Conservation (phyloP, 2,888 invertebrate species). For the Meandrusa payeni region DNA sequence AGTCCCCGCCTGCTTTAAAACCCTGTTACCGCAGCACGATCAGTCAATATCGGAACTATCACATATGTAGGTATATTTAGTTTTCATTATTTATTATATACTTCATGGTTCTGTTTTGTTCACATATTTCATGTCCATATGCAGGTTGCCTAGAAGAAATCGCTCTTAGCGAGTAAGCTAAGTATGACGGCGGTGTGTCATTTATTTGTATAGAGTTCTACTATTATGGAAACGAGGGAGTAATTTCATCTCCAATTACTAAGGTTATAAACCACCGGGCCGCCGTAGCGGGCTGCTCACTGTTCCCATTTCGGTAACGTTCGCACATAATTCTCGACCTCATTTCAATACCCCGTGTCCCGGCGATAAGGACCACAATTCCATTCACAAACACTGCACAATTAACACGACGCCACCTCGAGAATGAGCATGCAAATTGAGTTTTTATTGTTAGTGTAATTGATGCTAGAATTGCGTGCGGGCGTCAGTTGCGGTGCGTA, state of each 20-base stretch:
- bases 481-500: constrained; percentile 8
- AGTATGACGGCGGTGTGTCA: no score
- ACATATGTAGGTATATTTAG: no score
- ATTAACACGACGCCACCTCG: constrained; percentile 1
- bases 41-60: no score
- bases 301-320: neutral
- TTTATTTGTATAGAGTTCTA: no score
- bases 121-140: no score
- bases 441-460: neutral
- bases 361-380: constrained; percentile 14
- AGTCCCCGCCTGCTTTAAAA: no score
- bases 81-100: no score
- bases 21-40: no score
- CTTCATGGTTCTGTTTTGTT: no score
- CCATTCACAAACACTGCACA: constrained; percentile 8
- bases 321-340: constrained; percentile 4
- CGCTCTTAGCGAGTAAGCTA: no score
- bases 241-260: constrained; percentile 5
- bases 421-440: neutral
- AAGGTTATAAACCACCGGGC: neutral
- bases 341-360: constrained; percentile 7
- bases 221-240: neutral
- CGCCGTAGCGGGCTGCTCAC: neutral
- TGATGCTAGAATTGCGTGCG: constrained; percentile 11
- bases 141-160: no score